Evolutionary conservation across 2,113 vertebrate genomes (phyloP).

Genomic region (Riparia riparia): DNA sequence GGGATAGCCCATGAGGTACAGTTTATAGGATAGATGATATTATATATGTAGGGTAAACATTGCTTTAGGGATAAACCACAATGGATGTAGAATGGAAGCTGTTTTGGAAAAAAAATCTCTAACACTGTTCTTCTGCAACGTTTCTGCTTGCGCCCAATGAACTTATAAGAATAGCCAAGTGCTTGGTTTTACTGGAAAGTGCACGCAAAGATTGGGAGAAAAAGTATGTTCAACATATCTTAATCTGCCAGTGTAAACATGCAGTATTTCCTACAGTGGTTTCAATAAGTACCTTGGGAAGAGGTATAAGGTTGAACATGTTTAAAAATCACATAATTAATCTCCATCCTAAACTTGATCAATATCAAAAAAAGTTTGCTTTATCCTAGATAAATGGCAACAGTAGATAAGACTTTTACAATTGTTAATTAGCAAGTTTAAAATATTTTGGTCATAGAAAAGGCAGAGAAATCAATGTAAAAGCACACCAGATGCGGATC

Average conservation of each 20-base stretch:
- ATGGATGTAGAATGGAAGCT: background rate
- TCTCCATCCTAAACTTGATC: background rate
- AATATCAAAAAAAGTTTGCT: background rate
- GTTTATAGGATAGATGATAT: background rate
- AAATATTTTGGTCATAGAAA: background rate
- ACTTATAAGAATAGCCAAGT: background rate
- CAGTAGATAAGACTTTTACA: background rate
- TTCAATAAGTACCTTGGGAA: background rate
- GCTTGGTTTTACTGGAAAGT: background rate
- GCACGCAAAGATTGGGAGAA: background rate
- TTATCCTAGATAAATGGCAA: background rate
- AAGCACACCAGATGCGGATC: background rate
- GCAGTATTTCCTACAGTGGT: background rate
- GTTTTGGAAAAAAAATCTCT: background rate
- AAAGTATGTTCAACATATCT: background rate
- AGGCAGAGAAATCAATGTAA: background rate
- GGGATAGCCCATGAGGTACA: background rate
- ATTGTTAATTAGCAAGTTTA: background rate
- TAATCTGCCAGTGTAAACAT: background rate
- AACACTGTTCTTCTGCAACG: rapidly evolving
- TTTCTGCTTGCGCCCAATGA: background rate
- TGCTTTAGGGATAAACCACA: background rate
- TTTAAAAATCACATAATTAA: background rate
- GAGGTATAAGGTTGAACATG: background rate
- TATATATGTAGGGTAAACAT: background rate